Conservation (phyloP, 2,888 invertebrate genomes). For the Azorinus chamasolen region DNA sequence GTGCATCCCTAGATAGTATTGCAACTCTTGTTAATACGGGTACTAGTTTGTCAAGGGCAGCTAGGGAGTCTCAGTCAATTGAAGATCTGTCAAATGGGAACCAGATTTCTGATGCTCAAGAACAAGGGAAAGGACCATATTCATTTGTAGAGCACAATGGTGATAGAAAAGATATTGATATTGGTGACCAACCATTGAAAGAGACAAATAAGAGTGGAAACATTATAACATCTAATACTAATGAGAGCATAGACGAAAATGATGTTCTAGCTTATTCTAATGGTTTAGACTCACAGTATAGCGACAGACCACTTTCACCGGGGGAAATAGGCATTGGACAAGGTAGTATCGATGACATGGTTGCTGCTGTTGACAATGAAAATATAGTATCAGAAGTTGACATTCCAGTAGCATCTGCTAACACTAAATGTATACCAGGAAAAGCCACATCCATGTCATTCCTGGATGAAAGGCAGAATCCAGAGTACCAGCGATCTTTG, state of each 20-base stretch:
- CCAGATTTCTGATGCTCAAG: no score
- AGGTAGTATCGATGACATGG: slow-evolving; percentile 32
- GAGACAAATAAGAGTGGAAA: no score
- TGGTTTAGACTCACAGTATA: no score
- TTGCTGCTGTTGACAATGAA: slow-evolving; percentile 17
- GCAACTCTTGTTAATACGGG: slow-evolving; percentile 44
- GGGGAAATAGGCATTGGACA: slow-evolving; percentile 47
- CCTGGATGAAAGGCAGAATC: slow-evolving; percentile 27
- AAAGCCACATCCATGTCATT: slow-evolving; percentile 66
- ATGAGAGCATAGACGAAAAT: no score
- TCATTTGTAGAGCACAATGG: no score
- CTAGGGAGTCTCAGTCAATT: slow-evolving; percentile 20
- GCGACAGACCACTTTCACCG: slow-evolving; percentile 39
- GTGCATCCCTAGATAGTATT: slow-evolving; percentile 51
- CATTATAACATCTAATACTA: no score
- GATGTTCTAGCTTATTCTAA: no score
- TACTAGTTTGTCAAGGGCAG: slow-evolving; percentile 28
- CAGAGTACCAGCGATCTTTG: slow-evolving; percentile 64
- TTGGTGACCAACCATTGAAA: no score
- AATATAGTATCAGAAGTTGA: background rate
- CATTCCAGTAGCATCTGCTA: background rate
- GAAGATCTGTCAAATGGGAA: background rate
- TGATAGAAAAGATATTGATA: no score
- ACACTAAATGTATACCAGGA: slow-evolving; percentile 25
- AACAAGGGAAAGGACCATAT: no score